Conservation (phyloP, 1,140 invertebrate species). For the Meloidogyne chitwoodi region DNA sequence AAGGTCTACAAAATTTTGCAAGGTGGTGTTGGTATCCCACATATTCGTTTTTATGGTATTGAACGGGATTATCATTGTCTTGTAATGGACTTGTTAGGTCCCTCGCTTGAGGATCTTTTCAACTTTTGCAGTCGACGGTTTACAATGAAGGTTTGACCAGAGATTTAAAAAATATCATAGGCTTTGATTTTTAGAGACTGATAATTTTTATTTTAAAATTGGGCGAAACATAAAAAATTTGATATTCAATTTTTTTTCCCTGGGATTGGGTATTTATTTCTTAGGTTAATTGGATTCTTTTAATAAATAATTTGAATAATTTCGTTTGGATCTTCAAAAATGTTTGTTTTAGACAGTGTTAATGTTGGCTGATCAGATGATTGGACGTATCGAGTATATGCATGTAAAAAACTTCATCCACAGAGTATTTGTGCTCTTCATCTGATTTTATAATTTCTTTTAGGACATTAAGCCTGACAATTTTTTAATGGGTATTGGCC, state of each 20-base stretch:
- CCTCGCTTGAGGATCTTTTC: conserved; percentile 90
- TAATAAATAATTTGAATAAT: conserved; percentile 61
- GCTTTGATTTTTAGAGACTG: too few relatives aligned
- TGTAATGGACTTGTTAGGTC: conserved; percentile 91
- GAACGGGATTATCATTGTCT: conserved; percentile 89
- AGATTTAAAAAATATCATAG: too few relatives aligned
- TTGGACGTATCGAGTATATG: conserved; percentile 69
- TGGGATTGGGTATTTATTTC: too few relatives aligned
- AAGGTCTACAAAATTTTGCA: conserved; percentile 73
- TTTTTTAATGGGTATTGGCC: conserved; percentile 74
- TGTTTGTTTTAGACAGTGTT: conserved; percentile 67
- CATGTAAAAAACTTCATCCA: conserved; percentile 70
- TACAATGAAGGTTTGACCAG: conserved; percentile 82
- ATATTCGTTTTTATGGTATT: conserved; percentile 84
- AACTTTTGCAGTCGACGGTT: conserved; percentile 92
- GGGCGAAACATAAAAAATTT: too few relatives aligned
- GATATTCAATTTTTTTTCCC: too few relatives aligned
- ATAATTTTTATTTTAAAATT: too few relatives aligned
- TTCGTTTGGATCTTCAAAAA: background rate
- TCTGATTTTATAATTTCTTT: conserved; percentile 68
- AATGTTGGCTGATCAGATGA: conserved; percentile 94
- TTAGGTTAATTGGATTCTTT: too few relatives aligned
- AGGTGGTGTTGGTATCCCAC: conserved; percentile 89
- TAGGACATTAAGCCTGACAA: conserved; percentile 64
- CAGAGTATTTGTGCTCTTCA: conserved; percentile 62